Percentiles rank a stretch among this genome's conserved stretches.
Conservation (phyloP, 2,797 vertebrate species). For the Clarias laeviceps region DNA sequence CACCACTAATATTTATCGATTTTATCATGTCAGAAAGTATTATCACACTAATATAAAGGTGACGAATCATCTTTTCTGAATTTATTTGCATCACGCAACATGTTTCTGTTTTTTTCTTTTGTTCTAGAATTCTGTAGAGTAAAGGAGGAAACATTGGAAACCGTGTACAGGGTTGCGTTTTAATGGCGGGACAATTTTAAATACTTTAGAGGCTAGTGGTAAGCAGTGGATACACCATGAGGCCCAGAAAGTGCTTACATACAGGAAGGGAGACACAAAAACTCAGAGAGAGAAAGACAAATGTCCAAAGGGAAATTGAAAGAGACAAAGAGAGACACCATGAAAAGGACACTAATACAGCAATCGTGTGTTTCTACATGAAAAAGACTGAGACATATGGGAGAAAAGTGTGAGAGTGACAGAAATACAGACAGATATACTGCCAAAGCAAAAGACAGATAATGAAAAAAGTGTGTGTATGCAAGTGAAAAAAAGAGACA, state of each 20-base stretch:
- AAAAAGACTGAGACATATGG: conserved; percentile 38
- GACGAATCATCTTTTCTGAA: neutral
- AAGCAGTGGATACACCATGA: conserved; percentile 27
- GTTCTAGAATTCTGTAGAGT: neutral
- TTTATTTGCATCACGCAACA: neutral
- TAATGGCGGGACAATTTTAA: conserved; percentile 57
- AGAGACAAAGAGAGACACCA: conserved; percentile 18
- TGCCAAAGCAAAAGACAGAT: conserved; percentile 38
- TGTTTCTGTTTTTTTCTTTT: neutral
- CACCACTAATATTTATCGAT: neutral
- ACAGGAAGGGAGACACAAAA: conserved; percentile 3
- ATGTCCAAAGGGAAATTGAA: neutral
- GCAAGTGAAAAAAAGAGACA: conserved; percentile 42
- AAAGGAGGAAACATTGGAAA: conserved; percentile 13
- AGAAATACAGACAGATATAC: conserved; percentile 46
- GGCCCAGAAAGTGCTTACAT: neutral
- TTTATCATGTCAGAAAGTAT: neutral
- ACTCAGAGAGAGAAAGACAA: conserved; percentile 1
- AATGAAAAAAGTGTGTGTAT: conserved; percentile 48
- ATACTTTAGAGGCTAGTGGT: conserved; percentile 51
- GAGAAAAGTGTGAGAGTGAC: conserved; percentile 48
- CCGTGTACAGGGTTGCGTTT: conserved; percentile 50
- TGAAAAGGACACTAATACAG: conserved; percentile 17
- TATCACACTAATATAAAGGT: neutral
- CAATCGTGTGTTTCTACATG: conserved; percentile 4